phyloP scores from a whole-genome alignment of 2,113 vertebrate genomes.

The Garra rufa region DNA sequence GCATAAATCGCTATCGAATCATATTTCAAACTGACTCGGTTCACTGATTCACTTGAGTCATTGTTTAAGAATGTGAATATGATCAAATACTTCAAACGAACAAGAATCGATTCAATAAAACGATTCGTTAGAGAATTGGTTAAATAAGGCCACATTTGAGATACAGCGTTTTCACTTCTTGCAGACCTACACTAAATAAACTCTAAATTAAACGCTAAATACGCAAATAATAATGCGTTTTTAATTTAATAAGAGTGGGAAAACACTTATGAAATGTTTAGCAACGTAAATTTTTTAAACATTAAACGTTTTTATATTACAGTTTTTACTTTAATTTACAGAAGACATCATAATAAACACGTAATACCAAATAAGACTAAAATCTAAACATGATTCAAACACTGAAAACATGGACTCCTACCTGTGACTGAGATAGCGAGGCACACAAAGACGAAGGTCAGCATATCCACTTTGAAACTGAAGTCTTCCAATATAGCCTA shows the following conservation, averaged over 20 bases:
- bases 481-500: background rate
- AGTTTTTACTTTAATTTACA: background rate
- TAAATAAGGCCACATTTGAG: background rate
- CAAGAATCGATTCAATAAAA: background rate
- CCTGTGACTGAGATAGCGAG: slow-evolving; percentile 67
- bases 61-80: background rate
- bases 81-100: background rate
- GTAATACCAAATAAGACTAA: background rate
- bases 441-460: slow-evolving; percentile 59
- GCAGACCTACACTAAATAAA: background rate
- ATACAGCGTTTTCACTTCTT: background rate
- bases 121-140: background rate
- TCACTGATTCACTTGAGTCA: background rate
- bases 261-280: background rate
- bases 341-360: no score
- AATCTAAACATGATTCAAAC: background rate
- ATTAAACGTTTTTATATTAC: background rate
- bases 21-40: background rate
- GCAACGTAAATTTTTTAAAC: background rate
- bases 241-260: background rate
- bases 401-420: slow-evolving; percentile 49
- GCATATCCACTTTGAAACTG: slow-evolving; percentile 60
- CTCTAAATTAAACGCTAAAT: background rate
- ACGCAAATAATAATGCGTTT: background rate
- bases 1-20: background rate